A percentile compares a stretch with the other conserved stretches of the same genome.
Evolutionary conservation across 2,888 invertebrate species (phyloP).

Genomic region (Busseola fusca): DNA sequence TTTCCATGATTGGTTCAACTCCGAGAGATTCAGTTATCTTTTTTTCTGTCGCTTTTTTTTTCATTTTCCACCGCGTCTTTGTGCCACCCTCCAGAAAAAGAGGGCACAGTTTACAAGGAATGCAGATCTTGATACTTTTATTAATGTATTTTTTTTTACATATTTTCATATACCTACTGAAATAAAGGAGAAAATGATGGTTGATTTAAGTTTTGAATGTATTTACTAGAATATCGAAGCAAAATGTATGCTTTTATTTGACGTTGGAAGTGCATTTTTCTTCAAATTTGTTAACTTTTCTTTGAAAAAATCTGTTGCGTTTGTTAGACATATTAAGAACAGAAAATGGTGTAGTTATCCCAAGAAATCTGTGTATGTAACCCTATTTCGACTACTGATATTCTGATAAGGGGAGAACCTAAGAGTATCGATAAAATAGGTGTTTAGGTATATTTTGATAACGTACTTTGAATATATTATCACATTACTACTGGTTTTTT

Average conservation of each 20-base stretch:
- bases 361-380: not conserved
- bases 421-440: not conserved
- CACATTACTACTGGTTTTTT: not conserved
- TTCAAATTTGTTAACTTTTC: not conserved
- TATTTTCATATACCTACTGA: not conserved
- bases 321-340: not conserved
- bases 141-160: not conserved
- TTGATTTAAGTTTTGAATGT: not conserved
- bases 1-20: constrained; percentile 85
- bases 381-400: not conserved
- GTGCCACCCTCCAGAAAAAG: constrained; percentile 84
- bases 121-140: constrained; percentile 73
- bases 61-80: constrained; percentile 83
- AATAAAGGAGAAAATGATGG: not conserved
- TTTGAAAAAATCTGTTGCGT: not conserved
- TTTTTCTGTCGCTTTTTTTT: constrained; percentile 79
- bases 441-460: too few species aligned
- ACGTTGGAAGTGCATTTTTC: too few species aligned
- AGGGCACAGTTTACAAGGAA: constrained; percentile 73
- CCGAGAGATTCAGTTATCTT: constrained; percentile 79
- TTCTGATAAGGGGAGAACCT: not conserved
- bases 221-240: not conserved
- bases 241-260: not conserved
- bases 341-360: not conserved
- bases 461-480: not conserved